phyloP scores from a whole-genome alignment of 2,113 vertebrate species.

The Tetrao urogallus region DNA sequence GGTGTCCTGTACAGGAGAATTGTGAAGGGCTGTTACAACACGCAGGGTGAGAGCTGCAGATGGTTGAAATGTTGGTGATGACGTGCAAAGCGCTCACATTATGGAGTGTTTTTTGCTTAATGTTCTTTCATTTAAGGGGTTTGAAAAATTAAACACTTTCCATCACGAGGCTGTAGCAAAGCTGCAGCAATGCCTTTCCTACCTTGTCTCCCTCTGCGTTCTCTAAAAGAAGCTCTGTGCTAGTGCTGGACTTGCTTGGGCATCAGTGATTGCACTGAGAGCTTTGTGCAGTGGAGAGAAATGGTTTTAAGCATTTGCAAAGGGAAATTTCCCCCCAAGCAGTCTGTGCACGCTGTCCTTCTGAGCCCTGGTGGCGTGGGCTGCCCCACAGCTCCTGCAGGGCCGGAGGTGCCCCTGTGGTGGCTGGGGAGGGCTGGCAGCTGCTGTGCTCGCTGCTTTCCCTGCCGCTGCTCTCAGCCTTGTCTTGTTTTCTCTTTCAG shows the following conservation, averaged over 20 bases:
- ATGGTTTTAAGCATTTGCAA: background rate
- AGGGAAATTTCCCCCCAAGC: background rate
- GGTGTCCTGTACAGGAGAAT: background rate
- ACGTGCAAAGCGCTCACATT: background rate
- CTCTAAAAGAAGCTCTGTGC: background rate
- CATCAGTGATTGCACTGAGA: fast-evolving
- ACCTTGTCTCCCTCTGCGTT: background rate
- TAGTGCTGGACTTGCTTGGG: background rate
- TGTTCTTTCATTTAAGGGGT: background rate
- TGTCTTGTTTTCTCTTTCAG: conserved; percentile 71
- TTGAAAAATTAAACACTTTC: conserved; percentile 50
- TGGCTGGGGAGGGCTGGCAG: background rate
- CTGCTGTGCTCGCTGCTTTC: background rate
- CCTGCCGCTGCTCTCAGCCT: background rate
- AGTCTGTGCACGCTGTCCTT: background rate
- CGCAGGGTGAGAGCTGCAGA: background rate
- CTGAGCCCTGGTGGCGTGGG: fast-evolving
- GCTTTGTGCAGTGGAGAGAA: background rate
- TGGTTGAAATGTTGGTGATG: background rate
- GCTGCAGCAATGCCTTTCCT: background rate
- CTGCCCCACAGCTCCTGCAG: fast-evolving
- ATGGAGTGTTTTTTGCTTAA: background rate
- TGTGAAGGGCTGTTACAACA: background rate
- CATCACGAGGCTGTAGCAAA: background rate
- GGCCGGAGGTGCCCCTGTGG: fast-evolving